Conservation (phyloP, 2,888 invertebrate species). For the Liodrosophila aerea region DNA sequence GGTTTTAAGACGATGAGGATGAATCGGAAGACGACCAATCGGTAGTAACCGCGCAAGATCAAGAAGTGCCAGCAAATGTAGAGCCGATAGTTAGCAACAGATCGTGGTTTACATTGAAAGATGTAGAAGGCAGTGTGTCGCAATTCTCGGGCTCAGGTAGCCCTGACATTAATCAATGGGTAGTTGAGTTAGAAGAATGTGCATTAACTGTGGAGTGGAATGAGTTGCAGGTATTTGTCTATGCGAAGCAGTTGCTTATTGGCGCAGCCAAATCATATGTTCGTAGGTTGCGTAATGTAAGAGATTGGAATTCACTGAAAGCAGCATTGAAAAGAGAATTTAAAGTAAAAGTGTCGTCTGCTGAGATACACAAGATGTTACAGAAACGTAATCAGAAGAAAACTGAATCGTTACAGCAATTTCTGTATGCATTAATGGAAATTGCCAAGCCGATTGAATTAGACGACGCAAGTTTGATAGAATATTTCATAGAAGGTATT, state of each 20-base stretch:
- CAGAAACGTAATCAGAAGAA: not conserved
- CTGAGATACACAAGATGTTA: too few species aligned
- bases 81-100: too few species aligned
- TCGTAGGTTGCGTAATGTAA: not conserved
- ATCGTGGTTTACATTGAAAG: not conserved
- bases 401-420: not conserved
- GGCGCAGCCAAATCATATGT: not conserved
- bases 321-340: too few species aligned
- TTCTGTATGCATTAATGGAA: not conserved
- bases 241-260: not conserved
- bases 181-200: too few species aligned
- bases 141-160: not conserved
- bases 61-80: too few species aligned
- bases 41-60: too few species aligned
- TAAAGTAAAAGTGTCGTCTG: too few species aligned
- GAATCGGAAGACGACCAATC: too few species aligned
- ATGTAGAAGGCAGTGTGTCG: not conserved
- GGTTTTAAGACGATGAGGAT: too few species aligned
- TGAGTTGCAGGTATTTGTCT: not conserved
- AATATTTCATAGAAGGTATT: too few species aligned
- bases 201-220: not conserved
- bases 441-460: not conserved
- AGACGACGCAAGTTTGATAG: too few species aligned
- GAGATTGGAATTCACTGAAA: not conserved
- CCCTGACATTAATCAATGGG: not conserved